These are phyloP conservation scores for Siphamia tubifer DNA, from an alignment of 2,113 vertebrate species.

Conservation along the genomic window DNA sequence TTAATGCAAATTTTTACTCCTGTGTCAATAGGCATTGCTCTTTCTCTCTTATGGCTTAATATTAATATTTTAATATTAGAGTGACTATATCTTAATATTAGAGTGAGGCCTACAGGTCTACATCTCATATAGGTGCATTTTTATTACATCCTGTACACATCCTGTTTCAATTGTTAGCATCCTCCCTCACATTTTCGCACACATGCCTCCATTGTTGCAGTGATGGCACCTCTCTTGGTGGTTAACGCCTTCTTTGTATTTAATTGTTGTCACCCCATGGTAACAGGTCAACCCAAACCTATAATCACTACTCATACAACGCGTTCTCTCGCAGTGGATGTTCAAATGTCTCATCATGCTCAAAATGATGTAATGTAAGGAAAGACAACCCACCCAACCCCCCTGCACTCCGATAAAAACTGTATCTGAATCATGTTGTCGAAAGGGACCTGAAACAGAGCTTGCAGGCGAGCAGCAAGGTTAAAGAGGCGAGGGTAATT, in stretches of 20 bases:
- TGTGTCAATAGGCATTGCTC: not conserved
- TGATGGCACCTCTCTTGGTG: not conserved
- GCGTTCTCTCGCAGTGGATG: not conserved
- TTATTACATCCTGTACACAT: constrained; percentile 5
- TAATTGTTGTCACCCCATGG: constrained; percentile 21
- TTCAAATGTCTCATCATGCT: not conserved
- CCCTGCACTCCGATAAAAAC: constrained; percentile 1
- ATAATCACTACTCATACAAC: not conserved
- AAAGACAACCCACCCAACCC: constrained; percentile 33
- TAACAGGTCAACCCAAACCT: not conserved
- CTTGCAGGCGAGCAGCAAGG: constrained; percentile 48
- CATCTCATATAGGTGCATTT: not conserved
- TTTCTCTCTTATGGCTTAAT: not conserved
- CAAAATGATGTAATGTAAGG: constrained; percentile 61
- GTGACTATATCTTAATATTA: constrained; percentile 26
- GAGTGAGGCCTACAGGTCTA: not conserved
- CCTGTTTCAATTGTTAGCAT: constrained; percentile 14
- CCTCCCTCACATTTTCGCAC: not conserved
- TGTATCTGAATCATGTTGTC: not conserved
- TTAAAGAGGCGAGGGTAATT: constrained; percentile 76
- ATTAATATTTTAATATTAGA: no score
- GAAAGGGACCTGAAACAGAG: constrained; percentile 50
- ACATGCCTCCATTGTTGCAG: not conserved
- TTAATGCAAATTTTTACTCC: constrained; percentile 9
- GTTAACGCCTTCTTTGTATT: constrained; percentile 33